Evolutionary conservation across 2,888 invertebrate species (phyloP).

Genomic region (Subacronicta megacephala): DNA sequence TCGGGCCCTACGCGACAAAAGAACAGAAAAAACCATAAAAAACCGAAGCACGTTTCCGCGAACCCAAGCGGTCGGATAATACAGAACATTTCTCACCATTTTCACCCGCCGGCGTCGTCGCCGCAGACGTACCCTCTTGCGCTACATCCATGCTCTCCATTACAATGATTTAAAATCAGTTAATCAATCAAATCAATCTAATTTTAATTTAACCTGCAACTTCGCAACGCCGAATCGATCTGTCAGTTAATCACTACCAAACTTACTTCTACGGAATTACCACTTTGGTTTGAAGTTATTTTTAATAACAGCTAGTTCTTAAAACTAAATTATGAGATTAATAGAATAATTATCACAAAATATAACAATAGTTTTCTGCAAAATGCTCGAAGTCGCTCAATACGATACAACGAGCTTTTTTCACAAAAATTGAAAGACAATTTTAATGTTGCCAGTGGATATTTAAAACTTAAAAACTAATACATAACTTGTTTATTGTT

Average conservation of each 20-base stretch:
- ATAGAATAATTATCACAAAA: slow-evolving; percentile 64
- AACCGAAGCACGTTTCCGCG: slow-evolving; percentile 80
- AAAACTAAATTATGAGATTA: slow-evolving; percentile 57
- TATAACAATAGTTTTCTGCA: slow-evolving; percentile 53
- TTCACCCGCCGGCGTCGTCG: slow-evolving; percentile 80
- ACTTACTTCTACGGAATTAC: slow-evolving; percentile 35
- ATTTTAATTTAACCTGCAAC: slow-evolving; percentile 80
- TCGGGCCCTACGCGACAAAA: slow-evolving; percentile 77
- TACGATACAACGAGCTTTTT: slow-evolving; percentile 69
- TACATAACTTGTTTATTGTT: too few species aligned
- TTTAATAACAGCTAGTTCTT: slow-evolving; percentile 48
- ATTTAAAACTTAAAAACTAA: background rate
- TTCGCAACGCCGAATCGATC: slow-evolving; percentile 80
- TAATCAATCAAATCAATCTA: slow-evolving; percentile 64
- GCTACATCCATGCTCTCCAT: slow-evolving; percentile 89
- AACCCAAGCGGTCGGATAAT: slow-evolving; percentile 62
- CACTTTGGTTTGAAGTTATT: slow-evolving; percentile 49
- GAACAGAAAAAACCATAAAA: slow-evolving; percentile 56
- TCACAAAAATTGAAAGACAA: slow-evolving; percentile 70
- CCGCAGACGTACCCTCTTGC: slow-evolving; percentile 81
- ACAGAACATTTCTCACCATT: slow-evolving; percentile 77
- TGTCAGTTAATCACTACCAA: slow-evolving; percentile 66
- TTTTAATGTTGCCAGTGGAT: slow-evolving; percentile 55
- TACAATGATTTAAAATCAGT: slow-evolving; percentile 67
- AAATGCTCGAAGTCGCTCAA: slow-evolving; percentile 68